Evolutionary conservation across 2,113 vertebrate species (phyloP).

Genomic region (human (Homo sapiens)): DNA sequence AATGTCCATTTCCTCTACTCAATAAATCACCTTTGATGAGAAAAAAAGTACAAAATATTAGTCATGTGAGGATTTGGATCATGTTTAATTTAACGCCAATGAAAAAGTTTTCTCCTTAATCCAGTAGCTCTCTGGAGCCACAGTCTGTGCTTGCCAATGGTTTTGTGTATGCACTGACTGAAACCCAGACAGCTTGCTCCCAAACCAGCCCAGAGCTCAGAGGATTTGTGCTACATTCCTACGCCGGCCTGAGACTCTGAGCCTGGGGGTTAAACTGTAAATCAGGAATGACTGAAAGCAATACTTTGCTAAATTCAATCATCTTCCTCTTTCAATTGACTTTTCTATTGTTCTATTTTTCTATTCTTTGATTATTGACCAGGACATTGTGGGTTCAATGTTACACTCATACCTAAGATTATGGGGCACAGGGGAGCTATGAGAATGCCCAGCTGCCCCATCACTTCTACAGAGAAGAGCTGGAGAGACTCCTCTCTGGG

Average conservation of each 20-base stretch:
- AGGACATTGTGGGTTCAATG: not conserved
- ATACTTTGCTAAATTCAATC: not conserved
- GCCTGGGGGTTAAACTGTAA: not conserved
- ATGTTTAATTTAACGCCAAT: slow-evolving; percentile 61
- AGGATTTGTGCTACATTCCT: not conserved
- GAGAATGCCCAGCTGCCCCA: not conserved
- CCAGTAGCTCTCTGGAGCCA: slow-evolving; percentile 6
- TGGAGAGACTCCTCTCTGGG: not conserved
- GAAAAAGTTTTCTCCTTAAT: slow-evolving; percentile 35
- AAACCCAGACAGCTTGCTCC: not conserved
- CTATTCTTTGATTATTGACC: not conserved
- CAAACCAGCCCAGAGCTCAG: not conserved
- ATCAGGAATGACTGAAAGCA: not conserved
- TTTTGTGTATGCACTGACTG: not conserved
- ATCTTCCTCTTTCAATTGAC: not conserved
- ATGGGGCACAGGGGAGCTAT: not conserved
- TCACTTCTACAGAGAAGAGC: not conserved
- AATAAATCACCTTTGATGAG: slow-evolving; percentile 59
- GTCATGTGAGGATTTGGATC: slow-evolving; percentile 60
- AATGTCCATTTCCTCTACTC: slow-evolving; percentile 15
- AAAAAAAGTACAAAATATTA: slow-evolving; percentile 56
- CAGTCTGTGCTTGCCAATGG: not conserved
- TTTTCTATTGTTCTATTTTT: slow-evolving; percentile 2
- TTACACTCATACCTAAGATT: not conserved
- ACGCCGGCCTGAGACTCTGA: not conserved